phyloP scores from a whole-genome alignment of 1,140 invertebrate species.

The Cepaea nemoralis region DNA sequence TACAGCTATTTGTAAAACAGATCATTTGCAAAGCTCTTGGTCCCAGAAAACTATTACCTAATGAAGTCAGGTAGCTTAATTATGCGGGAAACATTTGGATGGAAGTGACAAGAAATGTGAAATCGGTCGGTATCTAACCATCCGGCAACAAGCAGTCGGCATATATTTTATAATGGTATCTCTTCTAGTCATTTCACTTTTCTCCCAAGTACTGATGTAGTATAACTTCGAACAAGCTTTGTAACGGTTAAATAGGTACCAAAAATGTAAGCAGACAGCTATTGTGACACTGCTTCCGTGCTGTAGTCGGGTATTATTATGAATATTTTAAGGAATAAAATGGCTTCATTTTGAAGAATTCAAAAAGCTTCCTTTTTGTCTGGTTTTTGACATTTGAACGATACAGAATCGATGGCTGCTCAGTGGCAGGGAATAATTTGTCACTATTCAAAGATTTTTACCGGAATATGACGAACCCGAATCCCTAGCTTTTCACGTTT shows the following conservation, averaged over 20 bases:
- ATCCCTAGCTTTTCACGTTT: constrained; percentile 30
- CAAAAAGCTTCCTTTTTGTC: neutral
- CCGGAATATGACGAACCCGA: constrained; percentile 29
- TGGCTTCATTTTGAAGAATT: neutral
- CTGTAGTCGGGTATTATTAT: neutral
- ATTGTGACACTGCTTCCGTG: neutral
- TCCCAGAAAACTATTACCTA: too few species aligned
- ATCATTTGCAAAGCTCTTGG: too few species aligned
- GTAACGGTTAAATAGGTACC: neutral
- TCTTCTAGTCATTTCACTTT: too few species aligned
- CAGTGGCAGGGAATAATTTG: constrained; percentile 23
- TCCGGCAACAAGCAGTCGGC: too few species aligned
- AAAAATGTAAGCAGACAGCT: neutral
- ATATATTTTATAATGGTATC: too few species aligned
- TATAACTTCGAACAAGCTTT: neutral
- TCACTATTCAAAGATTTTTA: constrained; percentile 26
- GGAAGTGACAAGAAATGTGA: too few species aligned
- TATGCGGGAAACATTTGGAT: too few species aligned
- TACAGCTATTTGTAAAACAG: too few species aligned
- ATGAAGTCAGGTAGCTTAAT: too few species aligned
- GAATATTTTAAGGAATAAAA: neutral
- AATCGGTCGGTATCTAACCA: too few species aligned
- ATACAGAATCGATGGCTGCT: constrained; percentile 20
- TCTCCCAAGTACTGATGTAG: neutral
- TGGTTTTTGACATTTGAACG: neutral